Percentiles rank a stretch among this genome's conserved stretches.
phyloP scores from a whole-genome alignment of 1,140 invertebrate genomes.

The Drosophila sucinea region DNA sequence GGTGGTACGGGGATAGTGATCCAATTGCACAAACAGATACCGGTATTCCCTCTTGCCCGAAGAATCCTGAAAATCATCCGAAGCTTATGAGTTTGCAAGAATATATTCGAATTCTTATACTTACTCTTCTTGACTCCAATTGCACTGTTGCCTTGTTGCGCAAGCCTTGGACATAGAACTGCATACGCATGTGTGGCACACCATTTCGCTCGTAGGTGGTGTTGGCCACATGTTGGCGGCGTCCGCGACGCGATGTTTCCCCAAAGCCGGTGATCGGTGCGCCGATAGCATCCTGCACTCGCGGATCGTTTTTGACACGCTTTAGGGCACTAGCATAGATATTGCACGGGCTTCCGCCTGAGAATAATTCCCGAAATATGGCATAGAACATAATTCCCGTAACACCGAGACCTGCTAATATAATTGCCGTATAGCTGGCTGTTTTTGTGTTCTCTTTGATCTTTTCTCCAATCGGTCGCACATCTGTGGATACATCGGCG shows the following conservation, averaged over 20 bases:
- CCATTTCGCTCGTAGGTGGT: constrained; percentile 89
- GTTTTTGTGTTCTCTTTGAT: constrained; percentile 95
- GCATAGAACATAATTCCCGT: constrained; percentile 92
- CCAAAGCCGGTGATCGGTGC: constrained; percentile 94
- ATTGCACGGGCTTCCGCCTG: constrained; percentile 92
- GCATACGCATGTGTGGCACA: constrained; percentile 91
- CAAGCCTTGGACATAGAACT: constrained; percentile 94
- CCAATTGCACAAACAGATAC: constrained; percentile 92
- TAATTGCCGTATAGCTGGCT: constrained; percentile 91
- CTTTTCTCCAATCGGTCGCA: constrained; percentile 87
- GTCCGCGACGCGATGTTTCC: constrained; percentile 91
- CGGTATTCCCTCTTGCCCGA: constrained; percentile 90
- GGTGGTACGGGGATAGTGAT: constrained; percentile 88
- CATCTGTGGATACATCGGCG: constrained; percentile 85
- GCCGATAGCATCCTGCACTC: constrained; percentile 90
- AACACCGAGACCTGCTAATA: constrained; percentile 90
- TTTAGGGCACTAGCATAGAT: constrained; percentile 92
- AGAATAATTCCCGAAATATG: constrained; percentile 93
- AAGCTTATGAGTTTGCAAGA: neutral
- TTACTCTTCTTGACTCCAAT: constrained; percentile 93
- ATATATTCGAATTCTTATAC: neutral
- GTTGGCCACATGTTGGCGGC: constrained; percentile 89
- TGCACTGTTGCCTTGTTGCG: constrained; percentile 91
- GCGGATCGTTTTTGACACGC: constrained; percentile 86
- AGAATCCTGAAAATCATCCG: constrained; percentile 87